Evolutionary conservation across 2,113 vertebrate genomes (phyloP), one percentile per base, ranked within the genome.

Genomic region (Malaclemys terrapin): DNA sequence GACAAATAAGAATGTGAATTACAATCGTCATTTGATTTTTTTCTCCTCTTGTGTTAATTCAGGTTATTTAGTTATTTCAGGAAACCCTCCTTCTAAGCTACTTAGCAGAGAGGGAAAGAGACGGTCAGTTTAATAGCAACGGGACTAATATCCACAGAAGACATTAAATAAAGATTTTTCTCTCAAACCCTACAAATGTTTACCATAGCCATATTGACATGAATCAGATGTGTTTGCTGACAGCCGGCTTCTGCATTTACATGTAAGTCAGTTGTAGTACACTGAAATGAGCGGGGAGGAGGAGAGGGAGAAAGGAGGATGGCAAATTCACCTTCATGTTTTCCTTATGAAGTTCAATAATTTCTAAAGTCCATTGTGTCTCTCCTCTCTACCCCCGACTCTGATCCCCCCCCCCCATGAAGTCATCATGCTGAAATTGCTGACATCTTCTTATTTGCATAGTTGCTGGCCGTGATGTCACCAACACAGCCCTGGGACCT

Each of bases 171-270:
- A 82, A 12, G 16, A 0, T 10, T 85, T 95, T 76, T 9, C 75
- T 8, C 75, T 38, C 56, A 0, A 1, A 24, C 82, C 9, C 4
- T 0, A 2, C 20, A 5, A 17, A 13, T 2, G 1, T 2, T 29
- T 42, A 24, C 10, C 14, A 52, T 35, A 50, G 52, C 45, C 0
- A 2, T 1, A 1, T 0, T 0, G 24, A 4, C 0, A 19, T 1
- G 1, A 5, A 0, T 2, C 53, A 1, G 49, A 0, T 1, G 12
- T 2, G n/a, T 0, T 80, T 52, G 62, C 49, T 52, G 62, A 54
- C 20, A 29, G 56, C 27, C 25, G 38, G 69, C 52, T 75, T 53
- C 72, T 45, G 84, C 27, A 24, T 14, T 17, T 1, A 59, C 56
- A 86, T 86, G 62, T 49, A 0, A 35, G 6, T 3, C 1, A 16